phyloP scores from a whole-genome alignment of 2,797 vertebrate species.

The Loriculus beryllinus region DNA sequence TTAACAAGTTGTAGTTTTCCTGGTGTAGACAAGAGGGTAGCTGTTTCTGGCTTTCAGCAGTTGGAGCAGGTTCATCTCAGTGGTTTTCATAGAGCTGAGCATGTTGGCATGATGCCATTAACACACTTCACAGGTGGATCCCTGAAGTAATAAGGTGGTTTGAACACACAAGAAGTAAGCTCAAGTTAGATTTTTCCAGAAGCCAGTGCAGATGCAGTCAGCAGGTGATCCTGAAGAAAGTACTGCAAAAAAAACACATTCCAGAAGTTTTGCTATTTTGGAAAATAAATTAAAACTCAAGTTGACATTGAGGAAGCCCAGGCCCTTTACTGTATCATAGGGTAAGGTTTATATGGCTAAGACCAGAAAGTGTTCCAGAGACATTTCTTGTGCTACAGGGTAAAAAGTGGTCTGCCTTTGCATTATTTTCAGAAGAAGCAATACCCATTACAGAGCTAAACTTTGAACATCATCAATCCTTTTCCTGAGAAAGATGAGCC shows the following conservation, averaged over 20 bases:
- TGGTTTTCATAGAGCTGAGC: background rate
- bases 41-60: conserved; percentile 57
- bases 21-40: conserved; percentile 36
- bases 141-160: conserved; percentile 11
- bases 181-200: background rate
- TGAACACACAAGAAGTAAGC: background rate
- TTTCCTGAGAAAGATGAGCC: background rate
- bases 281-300: background rate
- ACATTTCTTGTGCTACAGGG: background rate
- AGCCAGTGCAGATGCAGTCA: background rate
- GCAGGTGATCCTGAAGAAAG: background rate
- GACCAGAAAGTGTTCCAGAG: background rate
- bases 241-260: background rate
- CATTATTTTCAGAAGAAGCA: background rate
- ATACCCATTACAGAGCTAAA: background rate
- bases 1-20: conserved; percentile 54
- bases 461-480: background rate
- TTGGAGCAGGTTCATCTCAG: conserved; percentile 49
- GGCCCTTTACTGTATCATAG: background rate
- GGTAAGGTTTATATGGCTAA: background rate
- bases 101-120: conserved; percentile 41
- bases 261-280: background rate
- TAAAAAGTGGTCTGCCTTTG: background rate
- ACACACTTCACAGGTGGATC: conserved; percentile 61
- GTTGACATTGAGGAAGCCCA: background rate